A percentile compares a stretch with the other conserved stretches of the same genome.
Conservation (phyloP, 2,888 invertebrate genomes). For the Odontothrips loti region DNA sequence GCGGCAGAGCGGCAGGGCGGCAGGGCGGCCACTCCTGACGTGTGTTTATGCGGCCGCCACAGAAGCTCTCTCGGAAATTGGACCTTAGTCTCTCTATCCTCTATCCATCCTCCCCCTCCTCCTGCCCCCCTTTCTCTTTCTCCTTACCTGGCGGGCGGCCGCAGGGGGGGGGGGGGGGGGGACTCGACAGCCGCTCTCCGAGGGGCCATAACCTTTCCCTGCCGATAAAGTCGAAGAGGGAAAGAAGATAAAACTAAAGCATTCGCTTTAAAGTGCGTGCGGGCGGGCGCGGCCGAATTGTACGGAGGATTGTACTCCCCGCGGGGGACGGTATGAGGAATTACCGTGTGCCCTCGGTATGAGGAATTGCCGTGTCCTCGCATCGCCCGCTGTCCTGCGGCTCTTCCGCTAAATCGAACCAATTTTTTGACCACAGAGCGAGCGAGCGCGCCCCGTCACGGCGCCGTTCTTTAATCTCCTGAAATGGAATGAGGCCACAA, state of each 20-base stretch:
- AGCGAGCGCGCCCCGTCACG: not conserved
- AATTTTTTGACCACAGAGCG: too few relatives aligned
- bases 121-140: not conserved
- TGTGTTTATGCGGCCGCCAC: not conserved
- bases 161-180: too few relatives aligned
- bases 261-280: not conserved
- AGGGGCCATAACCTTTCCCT: slow-evolving; percentile 6
- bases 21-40: not conserved
- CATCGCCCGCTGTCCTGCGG: too few relatives aligned
- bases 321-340: too few relatives aligned
- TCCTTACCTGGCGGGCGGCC: not conserved
- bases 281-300: not conserved
- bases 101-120: not conserved
- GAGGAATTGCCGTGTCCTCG: too few relatives aligned
- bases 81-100: not conserved
- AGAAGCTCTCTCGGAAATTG: slow-evolving; percentile 13
- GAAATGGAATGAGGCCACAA: not conserved
- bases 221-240: slow-evolving; percentile 1
- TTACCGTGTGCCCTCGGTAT: too few relatives aligned
- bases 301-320: too few relatives aligned
- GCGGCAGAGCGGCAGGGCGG: not conserved
- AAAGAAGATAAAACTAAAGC: not conserved
- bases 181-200: not conserved
- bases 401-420: too few relatives aligned
- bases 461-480: not conserved